Base-by-base conservation (phyloP, 1,140 invertebrate genomes). In the Dendrolimus punctatus region DNA sequence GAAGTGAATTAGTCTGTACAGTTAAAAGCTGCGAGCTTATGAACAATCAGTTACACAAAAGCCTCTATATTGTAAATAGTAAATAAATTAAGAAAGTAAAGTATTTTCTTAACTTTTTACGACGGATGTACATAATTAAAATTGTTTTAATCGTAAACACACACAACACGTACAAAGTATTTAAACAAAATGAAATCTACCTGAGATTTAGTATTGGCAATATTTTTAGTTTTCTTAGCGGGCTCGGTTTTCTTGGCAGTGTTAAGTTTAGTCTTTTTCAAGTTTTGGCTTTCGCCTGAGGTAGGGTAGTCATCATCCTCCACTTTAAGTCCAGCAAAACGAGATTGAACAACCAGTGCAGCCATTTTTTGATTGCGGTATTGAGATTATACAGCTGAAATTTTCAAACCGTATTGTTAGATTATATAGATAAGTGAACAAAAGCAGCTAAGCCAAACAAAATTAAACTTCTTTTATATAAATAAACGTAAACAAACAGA, bases 321-420 rank as follows among this genome's bases (percentile, higher is more conserved):
- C 38, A 90, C 86, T 72, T 89, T 88, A 36, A 91, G 76, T 47
- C 89, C 89, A 54, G 90, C 88, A 76, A 91, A 91, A 46, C 90
- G 79, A 40, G 91, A 91, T 62, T 89, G 88, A 50, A 90, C 88
- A 42, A 88, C 84, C 52, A 89, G 78, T 73, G 84, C 80, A 85
- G 85, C 80, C 80, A 81, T 81, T 72, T 77, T 78, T 49, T 5
- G 46, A 59, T 39, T 36, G 9, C 36, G 39, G 44, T 43, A 6
- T 43, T 8, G 8, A 43, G 23, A 23, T 23, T 23, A 23, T 23
- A 23, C 23, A 23, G 23, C 23, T 23, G 23, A 23, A 23, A 23
- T 23, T 23, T 23, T 23, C 23, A 23, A n/a, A 23, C 23, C 23
- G 23, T 23, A 23, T 23, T 23, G 23, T 23, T 2, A 3, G 3